Percentiles rank a stretch among this genome's conserved stretches.
phyloP scores from a whole-genome alignment of 2,113 vertebrate genomes.

The Nyctibius bracteatus region DNA sequence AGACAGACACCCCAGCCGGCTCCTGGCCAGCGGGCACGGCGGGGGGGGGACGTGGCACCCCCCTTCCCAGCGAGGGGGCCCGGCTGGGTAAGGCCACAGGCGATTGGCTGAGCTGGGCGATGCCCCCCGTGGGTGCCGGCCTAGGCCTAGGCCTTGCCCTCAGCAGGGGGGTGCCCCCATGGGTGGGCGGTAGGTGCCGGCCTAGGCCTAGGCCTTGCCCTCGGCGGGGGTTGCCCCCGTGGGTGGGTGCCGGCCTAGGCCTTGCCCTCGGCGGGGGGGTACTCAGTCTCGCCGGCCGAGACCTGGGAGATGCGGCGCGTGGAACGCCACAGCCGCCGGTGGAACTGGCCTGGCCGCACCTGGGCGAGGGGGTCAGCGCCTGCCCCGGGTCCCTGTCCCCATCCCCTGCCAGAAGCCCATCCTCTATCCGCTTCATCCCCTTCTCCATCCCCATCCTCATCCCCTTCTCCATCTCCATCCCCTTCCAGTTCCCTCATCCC shows the following conservation, averaged over 20 bases:
- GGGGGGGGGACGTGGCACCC: too few relatives aligned
- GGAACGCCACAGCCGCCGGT: conserved; percentile 86
- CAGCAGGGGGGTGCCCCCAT: too few relatives aligned
- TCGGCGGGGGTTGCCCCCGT: conserved; percentile 64
- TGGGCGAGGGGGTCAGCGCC: conserved; percentile 17
- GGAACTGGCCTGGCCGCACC: conserved; percentile 87
- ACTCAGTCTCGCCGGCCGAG: conserved; percentile 90
- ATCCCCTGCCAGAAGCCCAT: too few relatives aligned
- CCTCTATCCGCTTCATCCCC: background rate
- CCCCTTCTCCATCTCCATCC: too few relatives aligned
- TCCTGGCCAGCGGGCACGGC: too few relatives aligned
- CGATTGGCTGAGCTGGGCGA: too few relatives aligned
- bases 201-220: background rate
- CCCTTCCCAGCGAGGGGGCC: background rate
- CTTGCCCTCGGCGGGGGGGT: conserved; percentile 76
- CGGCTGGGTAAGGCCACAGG: background rate
- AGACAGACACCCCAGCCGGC: too few relatives aligned
- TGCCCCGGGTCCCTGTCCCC: background rate
- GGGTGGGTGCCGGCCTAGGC: background rate
- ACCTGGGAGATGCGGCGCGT: conserved; percentile 90
- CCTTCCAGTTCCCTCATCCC: background rate
- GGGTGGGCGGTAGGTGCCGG: too few relatives aligned
- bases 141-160: too few relatives aligned
- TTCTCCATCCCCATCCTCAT: background rate
- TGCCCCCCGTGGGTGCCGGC: too few relatives aligned